These are phyloP conservation scores for Gastracanthus pulcherrimus DNA, from an alignment of 2,888 invertebrate species.

Conservation along the genomic window DNA sequence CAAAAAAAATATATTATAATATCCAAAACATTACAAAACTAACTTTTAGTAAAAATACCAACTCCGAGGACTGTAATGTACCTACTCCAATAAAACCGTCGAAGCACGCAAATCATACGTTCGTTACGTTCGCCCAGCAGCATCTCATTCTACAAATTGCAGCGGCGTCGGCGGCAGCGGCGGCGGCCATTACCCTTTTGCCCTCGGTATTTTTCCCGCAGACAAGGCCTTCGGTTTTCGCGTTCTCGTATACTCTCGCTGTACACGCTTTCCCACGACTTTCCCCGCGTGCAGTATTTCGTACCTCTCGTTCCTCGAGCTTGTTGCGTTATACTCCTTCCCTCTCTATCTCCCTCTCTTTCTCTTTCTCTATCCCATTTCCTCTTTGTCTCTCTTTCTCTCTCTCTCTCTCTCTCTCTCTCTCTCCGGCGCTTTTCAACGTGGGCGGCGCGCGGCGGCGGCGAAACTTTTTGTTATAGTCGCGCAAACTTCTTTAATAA, in stretches of 20 bases:
- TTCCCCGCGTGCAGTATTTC: not conserved
- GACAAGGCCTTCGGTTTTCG: not conserved
- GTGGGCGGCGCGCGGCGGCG: not conserved
- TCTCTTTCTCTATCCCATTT: not conserved
- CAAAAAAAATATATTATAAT: too few species aligned
- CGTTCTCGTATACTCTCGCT: not conserved
- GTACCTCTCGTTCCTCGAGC: not conserved
- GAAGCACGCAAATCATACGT: too few species aligned
- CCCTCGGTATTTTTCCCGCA: not conserved
- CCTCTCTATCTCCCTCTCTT: not conserved
- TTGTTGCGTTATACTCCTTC: conserved; percentile 47
- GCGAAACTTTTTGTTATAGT: conserved; percentile 75
- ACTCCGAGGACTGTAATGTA: too few species aligned
- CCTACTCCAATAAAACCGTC: too few species aligned
- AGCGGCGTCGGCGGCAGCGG: too few species aligned
- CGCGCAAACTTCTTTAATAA: conserved; percentile 77
- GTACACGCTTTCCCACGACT: not conserved
- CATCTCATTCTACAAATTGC: too few species aligned
- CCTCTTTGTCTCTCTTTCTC: conserved; percentile 3
- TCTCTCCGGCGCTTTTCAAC: not conserved
- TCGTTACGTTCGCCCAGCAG: too few species aligned
- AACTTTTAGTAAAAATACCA: too few species aligned
- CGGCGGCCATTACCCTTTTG: not conserved
- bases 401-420: not conserved
- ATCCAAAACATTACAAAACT: too few species aligned